phyloP scores from a whole-genome alignment of 2,113 vertebrate species.

The Clarias magur region DNA sequence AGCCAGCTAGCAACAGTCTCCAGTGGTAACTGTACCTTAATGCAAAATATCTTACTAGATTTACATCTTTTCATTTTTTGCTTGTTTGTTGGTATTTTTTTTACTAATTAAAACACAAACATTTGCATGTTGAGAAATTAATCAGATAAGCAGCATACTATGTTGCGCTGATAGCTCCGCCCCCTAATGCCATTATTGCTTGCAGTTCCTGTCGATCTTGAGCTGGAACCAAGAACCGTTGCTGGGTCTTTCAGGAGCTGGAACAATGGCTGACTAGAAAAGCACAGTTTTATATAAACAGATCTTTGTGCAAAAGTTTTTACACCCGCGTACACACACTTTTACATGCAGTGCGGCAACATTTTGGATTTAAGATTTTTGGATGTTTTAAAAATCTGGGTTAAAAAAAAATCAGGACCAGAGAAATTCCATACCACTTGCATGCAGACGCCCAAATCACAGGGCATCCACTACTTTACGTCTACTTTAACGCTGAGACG shows the following conservation, averaged over 20 bases:
- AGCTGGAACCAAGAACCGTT: not conserved
- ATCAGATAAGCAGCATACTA: not conserved
- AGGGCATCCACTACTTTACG: not conserved
- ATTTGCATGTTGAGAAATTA: not conserved
- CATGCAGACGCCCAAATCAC: not conserved
- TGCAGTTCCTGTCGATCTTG: not conserved
- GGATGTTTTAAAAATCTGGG: not conserved
- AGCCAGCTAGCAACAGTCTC: not conserved
- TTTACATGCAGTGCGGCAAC: not conserved
- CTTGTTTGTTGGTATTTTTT: not conserved
- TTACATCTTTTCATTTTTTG: not conserved
- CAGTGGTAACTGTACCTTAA: not conserved
- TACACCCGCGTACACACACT: not conserved
- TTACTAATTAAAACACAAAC: not conserved
- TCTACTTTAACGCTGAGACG: not conserved
- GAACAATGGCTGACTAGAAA: not conserved
- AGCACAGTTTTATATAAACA: conserved; percentile 14
- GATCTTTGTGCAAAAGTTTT: not conserved
- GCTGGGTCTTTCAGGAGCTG: not conserved
- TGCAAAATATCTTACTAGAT: not conserved
- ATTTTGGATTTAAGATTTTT: not conserved
- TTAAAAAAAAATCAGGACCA: not conserved
- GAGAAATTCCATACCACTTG: not conserved
- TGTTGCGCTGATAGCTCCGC: not conserved
- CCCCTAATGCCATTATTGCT: not conserved